Evolutionary conservation across 2,888 invertebrate genomes (phyloP), one percentile per base, ranked within the genome.

Genomic region (Syrphus vitripennis): DNA sequence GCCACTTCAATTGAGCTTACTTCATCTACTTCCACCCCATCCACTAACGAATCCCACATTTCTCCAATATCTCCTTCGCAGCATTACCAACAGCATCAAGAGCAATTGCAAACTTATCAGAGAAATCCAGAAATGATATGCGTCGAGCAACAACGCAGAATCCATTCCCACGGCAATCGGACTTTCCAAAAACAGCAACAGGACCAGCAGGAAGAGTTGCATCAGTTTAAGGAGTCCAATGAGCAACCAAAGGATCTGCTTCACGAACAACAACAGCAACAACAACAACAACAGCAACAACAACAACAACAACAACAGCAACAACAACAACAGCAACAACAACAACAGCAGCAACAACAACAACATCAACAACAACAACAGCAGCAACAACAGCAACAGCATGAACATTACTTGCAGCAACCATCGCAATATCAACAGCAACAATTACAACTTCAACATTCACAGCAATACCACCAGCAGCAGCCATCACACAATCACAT

Each of bases 31-130:
- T 87, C 89, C 0, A 88, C 89, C 31, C 89, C 89, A 4, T 88
- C 90, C 24, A 88, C 88, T n/a, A 89, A 89, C 19, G 90, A 90
- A 10, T 88, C 90, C 1, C 88, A 90, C 42, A 88, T 88, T 29
- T 89, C 90, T 3, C 88, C 89, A 9, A 34, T 89, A 24, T 88
- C 89, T 5, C 88, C 89, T 12, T 75, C 88, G 6, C 57, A 84
- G 24, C 83, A 87, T 48, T 76, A 88, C 26, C 82, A 88, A 24
- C 78, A 78, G 16, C 88, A 87, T 42, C 87, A 87, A 26, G 84
- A 87, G 34, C 88, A 88, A 4, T 19, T 65, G 37, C 88, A 83
- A 37, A 40, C 24, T 26, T 77, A 72, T 19, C 67, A 72, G 7
- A 88, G 86, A 26, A 76, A 40, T 40, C 79, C 65, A 21, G 81